phyloP scores from a whole-genome alignment of 35 echinoderm and acorn worm genomes.

The Ophiothrix spiculata region DNA sequence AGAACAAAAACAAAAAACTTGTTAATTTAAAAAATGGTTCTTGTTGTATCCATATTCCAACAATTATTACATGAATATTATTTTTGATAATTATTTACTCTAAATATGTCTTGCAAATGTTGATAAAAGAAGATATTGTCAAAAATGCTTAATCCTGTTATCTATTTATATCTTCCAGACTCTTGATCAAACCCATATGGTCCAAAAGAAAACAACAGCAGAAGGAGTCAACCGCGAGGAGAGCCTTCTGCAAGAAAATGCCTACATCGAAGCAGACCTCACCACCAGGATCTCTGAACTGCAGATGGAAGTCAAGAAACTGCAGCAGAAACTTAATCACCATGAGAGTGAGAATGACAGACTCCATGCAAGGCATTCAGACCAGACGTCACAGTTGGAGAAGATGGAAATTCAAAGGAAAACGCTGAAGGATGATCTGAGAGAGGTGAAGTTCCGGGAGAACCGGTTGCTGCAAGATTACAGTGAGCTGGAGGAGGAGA shows the following conservation, averaged over 20 bases:
- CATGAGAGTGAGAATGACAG: constrained; percentile 76
- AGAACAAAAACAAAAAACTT: not conserved
- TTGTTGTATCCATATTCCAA: too few relatives aligned
- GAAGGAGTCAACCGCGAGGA: constrained; percentile 82
- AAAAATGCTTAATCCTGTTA: not conserved
- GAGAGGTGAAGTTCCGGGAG: constrained; percentile 87
- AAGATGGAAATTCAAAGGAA: constrained; percentile 66
- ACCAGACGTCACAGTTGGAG: constrained; percentile 50
- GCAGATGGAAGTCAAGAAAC: constrained; percentile 62
- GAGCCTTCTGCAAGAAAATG: constrained; percentile 83
- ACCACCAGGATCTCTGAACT: constrained; percentile 60
- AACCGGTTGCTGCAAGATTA: constrained; percentile 82
- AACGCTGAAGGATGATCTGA: constrained; percentile 70
- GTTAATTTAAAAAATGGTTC: not conserved
- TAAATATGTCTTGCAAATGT: not conserved
- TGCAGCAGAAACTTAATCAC: constrained; percentile 56
- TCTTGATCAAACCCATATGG: constrained; percentile 63
- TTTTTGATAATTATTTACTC: not conserved
- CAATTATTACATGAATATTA: not conserved
- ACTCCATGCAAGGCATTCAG: constrained; percentile 54
- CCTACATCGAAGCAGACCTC: constrained; percentile 76
- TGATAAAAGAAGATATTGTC: not conserved
- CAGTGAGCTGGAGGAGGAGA: constrained; percentile 97
- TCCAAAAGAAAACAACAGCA: constrained; percentile 64
- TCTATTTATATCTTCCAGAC: constrained; percentile 46